phyloP scores from a whole-genome alignment of 2,888 invertebrate species.

The Brachylomia viminalis region DNA sequence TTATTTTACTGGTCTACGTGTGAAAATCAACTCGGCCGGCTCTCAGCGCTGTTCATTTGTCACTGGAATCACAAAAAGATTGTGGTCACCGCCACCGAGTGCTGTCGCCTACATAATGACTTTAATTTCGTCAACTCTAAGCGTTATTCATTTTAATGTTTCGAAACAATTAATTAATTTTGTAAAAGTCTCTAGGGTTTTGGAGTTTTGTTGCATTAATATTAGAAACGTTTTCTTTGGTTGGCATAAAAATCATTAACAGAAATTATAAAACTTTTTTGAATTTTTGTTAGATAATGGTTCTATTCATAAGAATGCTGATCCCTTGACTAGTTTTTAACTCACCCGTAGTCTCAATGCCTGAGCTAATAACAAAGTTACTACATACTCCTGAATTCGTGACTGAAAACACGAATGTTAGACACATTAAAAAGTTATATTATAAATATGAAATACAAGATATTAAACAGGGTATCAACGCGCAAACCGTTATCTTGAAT shows the following conservation, averaged over 20 bases:
- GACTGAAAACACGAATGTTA: background rate
- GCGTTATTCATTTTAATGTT: conserved; percentile 70
- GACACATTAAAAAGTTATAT: background rate
- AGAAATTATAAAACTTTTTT: background rate
- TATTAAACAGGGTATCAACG: background rate
- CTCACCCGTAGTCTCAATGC: background rate
- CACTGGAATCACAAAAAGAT: conserved; percentile 87
- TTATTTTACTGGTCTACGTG: conserved; percentile 70
- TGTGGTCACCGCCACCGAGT: conserved; percentile 74
- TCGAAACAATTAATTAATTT: conserved; percentile 53
- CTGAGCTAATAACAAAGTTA: background rate
- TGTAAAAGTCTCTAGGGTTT: conserved; percentile 22
- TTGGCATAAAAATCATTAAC: background rate
- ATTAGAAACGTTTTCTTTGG: conserved; percentile 5
- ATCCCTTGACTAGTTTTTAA: background rate
- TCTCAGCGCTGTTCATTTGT: conserved; percentile 84
- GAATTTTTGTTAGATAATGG: too few species aligned
- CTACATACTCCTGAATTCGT: background rate
- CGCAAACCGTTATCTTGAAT: background rate
- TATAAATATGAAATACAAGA: background rate
- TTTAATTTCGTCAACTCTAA: conserved; percentile 80
- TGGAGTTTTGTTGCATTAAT: conserved; percentile 1
- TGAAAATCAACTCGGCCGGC: conserved; percentile 77
- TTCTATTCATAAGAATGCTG: background rate
- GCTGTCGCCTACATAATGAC: conserved; percentile 78